Conservation (phyloP, 2,888 invertebrate genomes). For the Hedya salicella region DNA sequence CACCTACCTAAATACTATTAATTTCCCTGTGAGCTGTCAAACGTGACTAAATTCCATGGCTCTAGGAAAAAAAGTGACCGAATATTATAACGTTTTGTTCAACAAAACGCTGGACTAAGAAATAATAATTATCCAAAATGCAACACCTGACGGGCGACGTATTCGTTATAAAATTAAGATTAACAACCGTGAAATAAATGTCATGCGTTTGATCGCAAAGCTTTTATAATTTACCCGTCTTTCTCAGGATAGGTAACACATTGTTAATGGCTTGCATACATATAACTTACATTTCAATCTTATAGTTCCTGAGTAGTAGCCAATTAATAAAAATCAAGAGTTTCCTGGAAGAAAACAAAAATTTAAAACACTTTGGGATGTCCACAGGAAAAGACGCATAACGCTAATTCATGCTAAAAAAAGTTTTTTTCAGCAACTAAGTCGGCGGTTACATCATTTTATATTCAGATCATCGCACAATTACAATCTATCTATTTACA, state of each 20-base stretch:
- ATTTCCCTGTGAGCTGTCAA: conserved; percentile 39
- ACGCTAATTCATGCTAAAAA: not conserved
- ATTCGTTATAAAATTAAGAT: not conserved
- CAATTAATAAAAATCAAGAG: no score
- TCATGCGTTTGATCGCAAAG: no score
- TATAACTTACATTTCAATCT: no score
- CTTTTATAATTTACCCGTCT: no score
- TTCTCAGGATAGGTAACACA: no score
- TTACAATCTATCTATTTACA: conserved; percentile 4
- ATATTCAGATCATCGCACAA: not conserved
- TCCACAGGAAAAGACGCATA: no score
- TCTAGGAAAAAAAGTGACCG: conserved; percentile 13
- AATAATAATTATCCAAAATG: not conserved
- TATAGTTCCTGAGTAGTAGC: no score
- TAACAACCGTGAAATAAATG: no score
- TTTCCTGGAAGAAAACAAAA: no score
- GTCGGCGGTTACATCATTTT: not conserved
- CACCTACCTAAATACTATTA: conserved; percentile 21
- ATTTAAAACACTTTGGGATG: no score
- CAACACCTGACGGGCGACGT: not conserved
- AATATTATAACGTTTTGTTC: conserved; percentile 12
- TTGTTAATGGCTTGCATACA: no score
- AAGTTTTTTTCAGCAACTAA: no score
- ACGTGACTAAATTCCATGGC: conserved; percentile 40
- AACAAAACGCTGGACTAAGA: conserved; percentile 8